Percentiles rank a stretch among this genome's conserved stretches.
phyloP scores from a whole-genome alignment of 2,113 vertebrate species.

The Ciconia stormi region DNA sequence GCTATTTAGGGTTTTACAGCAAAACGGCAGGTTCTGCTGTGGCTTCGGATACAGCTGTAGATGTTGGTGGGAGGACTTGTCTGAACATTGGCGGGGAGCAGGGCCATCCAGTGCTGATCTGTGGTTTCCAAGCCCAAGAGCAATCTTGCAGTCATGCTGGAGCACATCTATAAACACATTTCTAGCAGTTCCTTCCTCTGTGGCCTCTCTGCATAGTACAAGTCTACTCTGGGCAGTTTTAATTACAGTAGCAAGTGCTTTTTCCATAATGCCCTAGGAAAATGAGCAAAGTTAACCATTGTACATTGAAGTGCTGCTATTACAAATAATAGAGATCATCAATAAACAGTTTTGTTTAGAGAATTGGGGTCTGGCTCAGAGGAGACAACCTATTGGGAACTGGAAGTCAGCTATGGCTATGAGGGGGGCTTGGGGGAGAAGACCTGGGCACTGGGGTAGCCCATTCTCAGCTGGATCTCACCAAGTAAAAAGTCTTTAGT shows the following conservation, averaged over 20 bases:
- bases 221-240: neutral
- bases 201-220: neutral
- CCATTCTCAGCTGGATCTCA: neutral
- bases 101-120: neutral
- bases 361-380: neutral
- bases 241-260: neutral
- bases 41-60: neutral
- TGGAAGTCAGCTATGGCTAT: neutral
- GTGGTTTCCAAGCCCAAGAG: neutral
- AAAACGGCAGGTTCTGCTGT: neutral
- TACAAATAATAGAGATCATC: neutral
- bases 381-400: neutral
- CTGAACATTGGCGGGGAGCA: neutral
- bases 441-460: neutral
- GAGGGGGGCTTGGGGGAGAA: neutral
- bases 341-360: neutral
- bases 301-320: neutral
- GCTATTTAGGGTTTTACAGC: neutral
- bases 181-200: neutral
- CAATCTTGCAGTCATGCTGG: neutral
- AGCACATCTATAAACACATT: neutral
- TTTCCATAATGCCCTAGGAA: slow-evolving; percentile 7
- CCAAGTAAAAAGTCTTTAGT: neutral
- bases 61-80: neutral
- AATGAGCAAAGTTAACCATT: neutral